Evolutionary conservation across 2,113 vertebrate species (phyloP).

Genomic region (Lepus europaeus): DNA sequence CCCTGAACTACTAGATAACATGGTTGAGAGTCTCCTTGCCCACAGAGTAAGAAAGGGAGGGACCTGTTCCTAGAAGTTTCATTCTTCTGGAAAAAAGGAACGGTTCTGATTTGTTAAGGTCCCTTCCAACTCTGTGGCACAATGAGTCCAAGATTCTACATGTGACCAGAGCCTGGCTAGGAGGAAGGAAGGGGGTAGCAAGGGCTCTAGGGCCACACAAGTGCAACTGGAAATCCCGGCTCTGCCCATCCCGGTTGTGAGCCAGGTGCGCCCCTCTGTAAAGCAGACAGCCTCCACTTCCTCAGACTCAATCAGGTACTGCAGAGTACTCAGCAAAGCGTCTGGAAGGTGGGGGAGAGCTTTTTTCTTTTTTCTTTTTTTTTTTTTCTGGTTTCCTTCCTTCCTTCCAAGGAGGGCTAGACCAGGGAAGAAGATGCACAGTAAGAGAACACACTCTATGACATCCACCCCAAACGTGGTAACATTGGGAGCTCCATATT

Average conservation of each 20-base stretch:
- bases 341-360: neutral
- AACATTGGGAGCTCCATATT: neutral
- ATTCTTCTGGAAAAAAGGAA: conserved; percentile 37
- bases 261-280: neutral
- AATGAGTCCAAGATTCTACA: conserved; percentile 1
- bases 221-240: neutral
- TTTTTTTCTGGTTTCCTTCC: conserved; percentile 24
- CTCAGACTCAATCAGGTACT: neutral
- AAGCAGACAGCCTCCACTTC: neutral
- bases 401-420: neutral
- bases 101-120: conserved; percentile 15
- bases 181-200: neutral
- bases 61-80: neutral
- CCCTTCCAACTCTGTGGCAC: neutral
- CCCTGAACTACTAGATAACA: neutral
- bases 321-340: neutral
- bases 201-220: neutral
- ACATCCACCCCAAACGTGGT: neutral
- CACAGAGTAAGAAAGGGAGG: neutral
- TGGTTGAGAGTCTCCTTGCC: neutral
- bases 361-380: neutral
- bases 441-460: neutral
- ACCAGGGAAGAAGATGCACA: neutral
- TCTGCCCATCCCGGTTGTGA: conserved; percentile 16
- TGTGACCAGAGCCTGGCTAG: neutral